Percentiles rank a stretch among this genome's conserved stretches.
Conservation (phyloP, 2,113 vertebrate species). For the Psittacula cyanocephala region DNA sequence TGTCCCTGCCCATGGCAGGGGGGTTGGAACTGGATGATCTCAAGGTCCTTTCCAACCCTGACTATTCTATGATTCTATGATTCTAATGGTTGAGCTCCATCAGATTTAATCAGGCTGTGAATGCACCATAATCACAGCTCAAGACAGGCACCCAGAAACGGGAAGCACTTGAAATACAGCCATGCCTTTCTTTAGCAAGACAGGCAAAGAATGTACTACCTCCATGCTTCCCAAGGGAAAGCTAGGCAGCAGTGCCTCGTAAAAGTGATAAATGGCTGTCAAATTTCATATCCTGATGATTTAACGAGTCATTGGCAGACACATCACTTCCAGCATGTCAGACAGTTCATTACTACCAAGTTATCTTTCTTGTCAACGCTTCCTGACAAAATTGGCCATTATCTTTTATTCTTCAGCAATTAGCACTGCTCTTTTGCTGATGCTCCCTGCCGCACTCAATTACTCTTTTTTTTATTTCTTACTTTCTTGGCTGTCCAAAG, state of each 20-base stretch:
- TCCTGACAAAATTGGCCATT: conserved; percentile 68
- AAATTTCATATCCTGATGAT: conserved; percentile 51
- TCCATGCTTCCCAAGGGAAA: neutral
- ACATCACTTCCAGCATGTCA: conserved; percentile 59
- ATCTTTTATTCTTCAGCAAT: conserved; percentile 64
- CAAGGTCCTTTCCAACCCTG: too few relatives aligned
- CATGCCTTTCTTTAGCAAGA: neutral
- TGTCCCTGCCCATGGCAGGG: too few relatives aligned
- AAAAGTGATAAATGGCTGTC: conserved; percentile 67
- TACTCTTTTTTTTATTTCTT: neutral
- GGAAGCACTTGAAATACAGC: neutral
- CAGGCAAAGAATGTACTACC: neutral
- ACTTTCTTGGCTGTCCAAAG: neutral
- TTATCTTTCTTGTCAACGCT: conserved; percentile 73
- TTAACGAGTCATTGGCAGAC: conserved; percentile 61
- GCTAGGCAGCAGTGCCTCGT: conserved; percentile 14
- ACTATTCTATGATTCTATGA: too few relatives aligned
- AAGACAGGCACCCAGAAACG: neutral
- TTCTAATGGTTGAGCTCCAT: neutral
- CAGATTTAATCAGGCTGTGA: neutral
- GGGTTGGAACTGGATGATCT: too few relatives aligned
- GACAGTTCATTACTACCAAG: conserved; percentile 69
- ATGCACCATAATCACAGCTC: neutral
- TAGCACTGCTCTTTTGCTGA: conserved; percentile 37
- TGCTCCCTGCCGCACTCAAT: neutral